These are phyloP conservation scores for Clusia tigrina DNA, from an alignment of 2,888 invertebrate genomes.

Conservation along the genomic window DNA sequence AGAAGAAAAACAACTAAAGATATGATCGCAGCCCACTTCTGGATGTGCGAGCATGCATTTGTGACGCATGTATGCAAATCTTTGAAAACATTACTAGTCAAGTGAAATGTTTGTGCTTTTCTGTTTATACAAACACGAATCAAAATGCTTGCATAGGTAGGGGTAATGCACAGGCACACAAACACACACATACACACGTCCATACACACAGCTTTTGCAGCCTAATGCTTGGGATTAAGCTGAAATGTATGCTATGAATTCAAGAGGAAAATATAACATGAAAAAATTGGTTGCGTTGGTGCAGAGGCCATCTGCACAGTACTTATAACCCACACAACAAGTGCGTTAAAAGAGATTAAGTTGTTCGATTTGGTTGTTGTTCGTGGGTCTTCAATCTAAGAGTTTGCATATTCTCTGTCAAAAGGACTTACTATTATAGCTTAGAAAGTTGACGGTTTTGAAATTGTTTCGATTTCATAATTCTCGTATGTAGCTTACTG, in stretches of 20 bases:
- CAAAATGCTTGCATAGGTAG: neutral
- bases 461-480: too few species aligned
- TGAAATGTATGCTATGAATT: conserved; percentile 10
- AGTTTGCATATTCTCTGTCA: too few species aligned
- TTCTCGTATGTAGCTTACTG: too few species aligned
- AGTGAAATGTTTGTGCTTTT: neutral
- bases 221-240: neutral
- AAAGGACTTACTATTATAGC: too few species aligned
- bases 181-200: neutral
- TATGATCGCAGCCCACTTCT: too few species aligned
- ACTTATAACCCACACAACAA: too few species aligned
- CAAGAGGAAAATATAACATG: conserved; percentile 11
- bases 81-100: neutral
- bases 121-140: neutral
- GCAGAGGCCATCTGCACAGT: too few species aligned
- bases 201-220: neutral
- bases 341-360: too few species aligned
- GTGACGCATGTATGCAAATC: conserved; percentile 11
- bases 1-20: conserved; percentile 8
- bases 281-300: conserved; percentile 6
- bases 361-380: too few species aligned
- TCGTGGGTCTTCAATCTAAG: too few species aligned
- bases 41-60: too few species aligned
- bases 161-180: neutral
- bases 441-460: too few species aligned